Conservation (phyloP, 2,888 invertebrate genomes). For the Eilema sororculum region DNA sequence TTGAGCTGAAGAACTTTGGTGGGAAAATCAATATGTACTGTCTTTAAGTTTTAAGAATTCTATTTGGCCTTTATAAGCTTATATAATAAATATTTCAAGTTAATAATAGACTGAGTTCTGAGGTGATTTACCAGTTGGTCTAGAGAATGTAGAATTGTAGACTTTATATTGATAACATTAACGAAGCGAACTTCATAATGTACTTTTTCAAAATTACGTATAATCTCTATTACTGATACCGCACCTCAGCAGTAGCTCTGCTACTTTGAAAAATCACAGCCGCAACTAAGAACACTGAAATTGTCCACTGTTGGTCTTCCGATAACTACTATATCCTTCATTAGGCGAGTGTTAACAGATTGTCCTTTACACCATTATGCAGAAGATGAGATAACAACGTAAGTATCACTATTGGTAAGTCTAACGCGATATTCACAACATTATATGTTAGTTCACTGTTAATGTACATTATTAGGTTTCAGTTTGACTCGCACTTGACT, state of each 20-base stretch:
- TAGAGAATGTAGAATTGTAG: constrained; percentile 24
- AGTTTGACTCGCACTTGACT: constrained; percentile 45
- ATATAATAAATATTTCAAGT: constrained; percentile 18
- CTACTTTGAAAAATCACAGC: constrained; percentile 70
- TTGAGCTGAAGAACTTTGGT: constrained; percentile 36
- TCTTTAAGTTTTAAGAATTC: background rate
- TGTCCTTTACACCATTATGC: constrained; percentile 34
- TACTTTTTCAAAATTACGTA: constrained; percentile 33
- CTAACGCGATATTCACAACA: background rate
- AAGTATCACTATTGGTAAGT: background rate
- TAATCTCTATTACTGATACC: constrained; percentile 26
- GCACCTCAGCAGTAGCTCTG: constrained; percentile 40
- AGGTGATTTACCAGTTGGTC: constrained; percentile 31
- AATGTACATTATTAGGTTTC: constrained; percentile 21
- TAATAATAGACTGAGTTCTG: constrained; percentile 31
- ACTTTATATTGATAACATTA: constrained; percentile 33
- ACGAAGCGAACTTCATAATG: constrained; percentile 28
- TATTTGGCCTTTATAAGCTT: constrained; percentile 7
- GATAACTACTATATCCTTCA: constrained; percentile 17
- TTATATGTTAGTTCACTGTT: constrained; percentile 13
- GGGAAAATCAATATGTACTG: constrained; percentile 30
- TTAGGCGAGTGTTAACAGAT: constrained; percentile 34
- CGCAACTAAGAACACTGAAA: constrained; percentile 66
- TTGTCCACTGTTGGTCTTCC: constrained; percentile 33
- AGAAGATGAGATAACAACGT: constrained; percentile 10